A percentile compares a stretch with the other conserved stretches of the same genome.
Evolutionary conservation across 1,140 invertebrate genomes (phyloP).

Genomic region (Paramacrobiotus metropolitanus): DNA sequence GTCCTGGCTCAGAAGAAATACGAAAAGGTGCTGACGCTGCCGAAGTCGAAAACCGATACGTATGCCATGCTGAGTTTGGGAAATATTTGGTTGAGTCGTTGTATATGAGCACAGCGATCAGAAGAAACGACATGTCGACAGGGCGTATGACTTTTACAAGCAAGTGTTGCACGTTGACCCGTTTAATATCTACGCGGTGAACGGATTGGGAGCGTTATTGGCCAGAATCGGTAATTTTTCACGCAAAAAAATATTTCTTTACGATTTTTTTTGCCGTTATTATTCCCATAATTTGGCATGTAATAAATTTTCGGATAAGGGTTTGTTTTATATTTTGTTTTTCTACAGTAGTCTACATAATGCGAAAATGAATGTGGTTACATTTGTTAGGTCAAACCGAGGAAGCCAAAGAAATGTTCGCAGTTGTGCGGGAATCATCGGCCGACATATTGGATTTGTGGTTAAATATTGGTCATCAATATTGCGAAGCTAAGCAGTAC

Average conservation of each 20-base stretch:
- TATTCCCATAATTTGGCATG: too few species aligned
- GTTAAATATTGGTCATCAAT: conserved; percentile 97
- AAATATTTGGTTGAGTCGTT: conserved; percentile 96
- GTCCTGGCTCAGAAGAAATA: conserved; percentile 97
- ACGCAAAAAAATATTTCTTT: too few species aligned
- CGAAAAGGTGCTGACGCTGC: conserved; percentile 78
- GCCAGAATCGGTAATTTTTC: conserved; percentile 39
- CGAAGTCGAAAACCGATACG: conserved; percentile 58
- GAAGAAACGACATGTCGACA: conserved; percentile 78
- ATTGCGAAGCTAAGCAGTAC: conserved; percentile 90
- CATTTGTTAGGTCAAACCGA: conserved; percentile 71
- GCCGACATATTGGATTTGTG: conserved; percentile 98
- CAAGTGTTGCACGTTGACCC: conserved; percentile 75
- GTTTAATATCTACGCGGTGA: conserved; percentile 93
- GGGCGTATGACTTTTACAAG: conserved; percentile 78
- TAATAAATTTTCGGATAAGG: too few species aligned
- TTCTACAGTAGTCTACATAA: too few species aligned
- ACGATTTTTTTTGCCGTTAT: too few species aligned
- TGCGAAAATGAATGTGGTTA: too few species aligned
- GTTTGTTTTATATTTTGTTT: too few species aligned
- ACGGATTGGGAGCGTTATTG: conserved; percentile 73
- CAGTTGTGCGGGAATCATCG: conserved; percentile 63
- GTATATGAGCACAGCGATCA: conserved; percentile 73
- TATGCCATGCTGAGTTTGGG: conserved; percentile 89
- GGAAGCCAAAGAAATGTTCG: conserved; percentile 93